Conservation (phyloP, 2,113 vertebrate species). For the Panthera uncia region DNA sequence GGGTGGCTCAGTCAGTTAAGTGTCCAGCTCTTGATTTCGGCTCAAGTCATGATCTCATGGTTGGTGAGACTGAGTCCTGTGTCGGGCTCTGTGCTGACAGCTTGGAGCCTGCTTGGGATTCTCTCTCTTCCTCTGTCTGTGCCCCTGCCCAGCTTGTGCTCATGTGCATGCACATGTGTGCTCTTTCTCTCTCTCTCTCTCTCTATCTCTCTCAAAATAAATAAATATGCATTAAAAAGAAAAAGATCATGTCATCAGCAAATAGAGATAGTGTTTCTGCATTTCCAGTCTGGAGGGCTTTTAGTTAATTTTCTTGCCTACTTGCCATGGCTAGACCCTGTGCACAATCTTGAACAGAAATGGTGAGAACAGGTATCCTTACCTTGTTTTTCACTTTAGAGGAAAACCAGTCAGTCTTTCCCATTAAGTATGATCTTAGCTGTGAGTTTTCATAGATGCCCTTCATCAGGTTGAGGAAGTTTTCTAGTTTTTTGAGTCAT, state of each 20-base stretch:
- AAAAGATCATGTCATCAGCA: not conserved
- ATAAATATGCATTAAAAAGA: no score
- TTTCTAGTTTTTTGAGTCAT: not conserved
- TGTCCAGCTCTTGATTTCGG: no score
- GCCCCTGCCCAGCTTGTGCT: no score
- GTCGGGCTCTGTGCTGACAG: no score
- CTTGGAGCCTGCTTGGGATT: no score
- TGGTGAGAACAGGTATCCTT: not conserved
- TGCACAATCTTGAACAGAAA: not conserved
- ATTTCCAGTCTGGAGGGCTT: not conserved
- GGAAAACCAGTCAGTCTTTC: not conserved
- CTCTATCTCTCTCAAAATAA: no score
- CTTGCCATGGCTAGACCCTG: not conserved
- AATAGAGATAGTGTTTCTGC: not conserved
- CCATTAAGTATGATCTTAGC: not conserved
- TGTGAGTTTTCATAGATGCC: not conserved
- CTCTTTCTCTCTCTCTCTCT: no score
- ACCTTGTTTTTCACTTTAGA: not conserved
- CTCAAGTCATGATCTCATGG: no score
- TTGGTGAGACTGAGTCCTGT: no score
- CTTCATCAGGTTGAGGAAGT: not conserved
- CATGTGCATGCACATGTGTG: no score
- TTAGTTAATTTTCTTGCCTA: not conserved
- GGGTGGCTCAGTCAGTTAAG: no score
- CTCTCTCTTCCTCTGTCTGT: no score